A percentile compares a stretch with the other conserved stretches of the same genome.
Conservation (phyloP, 2,888 invertebrate species). For the Cheilosia grossa region DNA sequence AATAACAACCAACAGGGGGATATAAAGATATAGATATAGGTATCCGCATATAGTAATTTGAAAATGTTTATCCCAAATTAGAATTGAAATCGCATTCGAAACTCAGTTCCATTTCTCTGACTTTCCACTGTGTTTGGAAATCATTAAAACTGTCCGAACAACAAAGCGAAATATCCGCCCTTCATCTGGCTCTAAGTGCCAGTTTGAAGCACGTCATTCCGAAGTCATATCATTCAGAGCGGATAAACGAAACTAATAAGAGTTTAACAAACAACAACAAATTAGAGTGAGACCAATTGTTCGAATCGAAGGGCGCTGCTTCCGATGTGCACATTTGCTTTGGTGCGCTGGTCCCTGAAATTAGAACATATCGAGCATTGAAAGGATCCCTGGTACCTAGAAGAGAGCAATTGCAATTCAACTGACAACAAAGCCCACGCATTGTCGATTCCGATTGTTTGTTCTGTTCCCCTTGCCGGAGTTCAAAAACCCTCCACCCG, state of each 20-base stretch:
- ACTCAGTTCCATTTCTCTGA: constrained; percentile 29
- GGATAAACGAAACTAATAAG: constrained; percentile 74
- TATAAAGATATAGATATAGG: constrained; percentile 9
- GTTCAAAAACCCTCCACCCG: constrained; percentile 56
- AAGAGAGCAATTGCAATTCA: constrained; percentile 69
- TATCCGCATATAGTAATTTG: constrained; percentile 13
- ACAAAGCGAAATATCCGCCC: constrained; percentile 65
- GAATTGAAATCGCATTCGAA: constrained; percentile 58
- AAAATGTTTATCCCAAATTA: constrained; percentile 55
- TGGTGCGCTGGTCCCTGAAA: constrained; percentile 62
- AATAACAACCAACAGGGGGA: constrained; percentile 50
- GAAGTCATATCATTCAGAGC: constrained; percentile 66
- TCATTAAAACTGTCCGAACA: constrained; percentile 71
- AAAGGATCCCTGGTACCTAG: constrained; percentile 37
- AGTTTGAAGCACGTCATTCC: constrained; percentile 72
- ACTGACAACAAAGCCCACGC: constrained; percentile 63
- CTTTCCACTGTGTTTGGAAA: constrained; percentile 63
- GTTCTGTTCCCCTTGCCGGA: constrained; percentile 31
- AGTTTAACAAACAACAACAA: constrained; percentile 71
- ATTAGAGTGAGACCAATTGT: constrained; percentile 44
- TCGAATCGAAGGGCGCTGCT: constrained; percentile 40
- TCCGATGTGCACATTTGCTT: constrained; percentile 32
- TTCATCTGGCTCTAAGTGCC: constrained; percentile 68
- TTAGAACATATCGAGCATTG: constrained; percentile 59
- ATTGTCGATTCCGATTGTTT: constrained; percentile 62